Evolutionary conservation across 2,113 vertebrate genomes (phyloP).

Genomic region (Ornithorhynchus anatinus): DNA sequence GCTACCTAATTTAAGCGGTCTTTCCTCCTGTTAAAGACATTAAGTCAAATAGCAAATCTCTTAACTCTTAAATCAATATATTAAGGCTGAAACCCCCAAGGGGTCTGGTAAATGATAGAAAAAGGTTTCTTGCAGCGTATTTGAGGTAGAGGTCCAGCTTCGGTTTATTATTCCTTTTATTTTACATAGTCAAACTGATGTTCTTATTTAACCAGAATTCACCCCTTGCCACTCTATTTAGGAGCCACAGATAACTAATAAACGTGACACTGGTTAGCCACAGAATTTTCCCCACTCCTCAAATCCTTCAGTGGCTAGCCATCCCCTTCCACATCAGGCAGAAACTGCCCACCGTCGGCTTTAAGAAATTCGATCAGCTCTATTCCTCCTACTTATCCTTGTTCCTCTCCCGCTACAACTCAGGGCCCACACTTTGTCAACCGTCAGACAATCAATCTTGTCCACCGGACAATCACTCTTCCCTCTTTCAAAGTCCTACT

Average conservation of each 20-base stretch:
- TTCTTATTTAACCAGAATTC: constrained; percentile 23
- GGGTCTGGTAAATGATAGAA: constrained; percentile 27
- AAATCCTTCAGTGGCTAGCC: no score
- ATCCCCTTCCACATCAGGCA: no score
- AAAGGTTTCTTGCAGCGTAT: constrained; percentile 5
- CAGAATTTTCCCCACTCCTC: no score
- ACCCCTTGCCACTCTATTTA: constrained; percentile 12
- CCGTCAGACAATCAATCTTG: no score
- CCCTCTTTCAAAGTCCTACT: no score
- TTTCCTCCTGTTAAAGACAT: constrained; percentile 12
- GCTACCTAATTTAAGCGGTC: constrained; percentile 26
- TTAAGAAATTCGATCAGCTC: no score
- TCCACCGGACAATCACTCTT: no score
- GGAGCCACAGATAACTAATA: not conserved
- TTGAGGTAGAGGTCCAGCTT: not conserved
- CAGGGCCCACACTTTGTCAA: no score
- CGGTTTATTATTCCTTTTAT: constrained; percentile 5
- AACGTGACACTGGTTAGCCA: not conserved
- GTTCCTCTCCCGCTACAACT: no score
- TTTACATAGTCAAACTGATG: not conserved
- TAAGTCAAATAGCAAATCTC: constrained; percentile 25
- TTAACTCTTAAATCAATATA: constrained; percentile 46
- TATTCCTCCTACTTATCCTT: no score
- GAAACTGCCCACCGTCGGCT: no score
- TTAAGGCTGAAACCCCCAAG: constrained; percentile 32